Base-by-base conservation (phyloP, 37 sponge, comb jelly and placozoan genomes). In the Mnemiopsis leidyi region DNA sequence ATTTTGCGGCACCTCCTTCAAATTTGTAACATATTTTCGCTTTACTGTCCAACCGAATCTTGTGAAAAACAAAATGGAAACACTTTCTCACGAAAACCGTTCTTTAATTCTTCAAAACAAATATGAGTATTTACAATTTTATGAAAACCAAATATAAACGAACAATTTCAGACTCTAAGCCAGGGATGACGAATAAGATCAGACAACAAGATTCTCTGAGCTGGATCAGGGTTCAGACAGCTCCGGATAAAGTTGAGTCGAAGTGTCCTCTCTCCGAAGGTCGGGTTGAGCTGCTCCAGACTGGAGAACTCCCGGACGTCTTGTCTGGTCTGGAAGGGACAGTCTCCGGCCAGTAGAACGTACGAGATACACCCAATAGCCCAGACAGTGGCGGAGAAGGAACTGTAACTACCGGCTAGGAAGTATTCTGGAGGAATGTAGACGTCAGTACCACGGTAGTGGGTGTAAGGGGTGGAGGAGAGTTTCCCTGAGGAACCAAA, bases 341-440 rank as follows among this genome's bases (percentile, higher is more conserved):
- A 40, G 90, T 85, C 90, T n/a, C 90, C 90, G 29, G 13, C 25
- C 3, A 85, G 90, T 9, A 85, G 90, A 61, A 85, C 36, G 24
- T 18, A 85, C 29, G 90, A 38, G 20, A 85, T 28, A 85, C 90
- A 85, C 29, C 90, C 90, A 26, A 85, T 33, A 85, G 48, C 35
- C 90, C 90, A 85, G 28, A 85, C 90, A 39, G 90, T 1, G 24
- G 90, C 90, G 28, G 13, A 61, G 90, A 85, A 33, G 9, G 90
- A 21, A 37, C 32, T 13, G 48, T 85, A 85, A 26, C 25, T 23
- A 5, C 90, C 90, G 0, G 90, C 39, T 1, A n/a, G 2, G 90
- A 32, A 85, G 48, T 85, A 85, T 61, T 85, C 90, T 1, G 90
- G 90, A 39, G 90, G 90, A 5, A 85, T 85, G 90, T 85, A 85